Evolutionary conservation across 1,140 invertebrate genomes (phyloP).

Genomic region (Onthophagus taurus): DNA sequence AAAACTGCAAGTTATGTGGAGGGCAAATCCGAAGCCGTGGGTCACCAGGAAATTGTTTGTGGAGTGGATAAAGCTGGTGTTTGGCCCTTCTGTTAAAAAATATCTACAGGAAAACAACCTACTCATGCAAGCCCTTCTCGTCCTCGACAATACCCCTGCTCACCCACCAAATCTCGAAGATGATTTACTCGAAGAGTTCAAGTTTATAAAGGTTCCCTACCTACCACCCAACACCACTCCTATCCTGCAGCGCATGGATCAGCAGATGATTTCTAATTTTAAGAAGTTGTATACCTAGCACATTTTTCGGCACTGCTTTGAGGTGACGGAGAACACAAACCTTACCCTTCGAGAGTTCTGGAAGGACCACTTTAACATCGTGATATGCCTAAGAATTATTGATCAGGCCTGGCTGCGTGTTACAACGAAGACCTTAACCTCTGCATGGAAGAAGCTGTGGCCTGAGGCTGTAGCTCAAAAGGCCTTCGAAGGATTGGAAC

Average conservation of each 20-base stretch:
- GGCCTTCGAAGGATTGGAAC: constrained; percentile 21
- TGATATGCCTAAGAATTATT: constrained; percentile 29
- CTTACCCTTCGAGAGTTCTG: constrained; percentile 21
- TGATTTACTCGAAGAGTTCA: constrained; percentile 24
- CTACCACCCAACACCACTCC: constrained; percentile 19
- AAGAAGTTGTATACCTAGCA: constrained; percentile 24
- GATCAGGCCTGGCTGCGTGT: constrained; percentile 23
- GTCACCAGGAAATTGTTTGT: constrained; percentile 33
- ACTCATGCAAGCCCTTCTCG: constrained; percentile 27
- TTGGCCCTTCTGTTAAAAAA: constrained; percentile 31
- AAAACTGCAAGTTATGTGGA: constrained; percentile 34
- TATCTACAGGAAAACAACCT: constrained; percentile 31
- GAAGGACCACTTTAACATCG: constrained; percentile 22
- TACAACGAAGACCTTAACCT: constrained; percentile 22
- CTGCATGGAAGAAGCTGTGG: constrained; percentile 30
- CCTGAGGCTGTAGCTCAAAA: constrained; percentile 22
- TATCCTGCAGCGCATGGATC: constrained; percentile 36
- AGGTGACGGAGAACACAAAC: constrained; percentile 21
- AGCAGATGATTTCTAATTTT: constrained; percentile 33
- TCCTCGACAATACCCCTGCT: constrained; percentile 33
- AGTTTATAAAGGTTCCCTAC: constrained; percentile 23
- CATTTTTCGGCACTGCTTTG: constrained; percentile 50
- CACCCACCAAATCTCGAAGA: constrained; percentile 27
- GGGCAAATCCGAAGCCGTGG: constrained; percentile 35
- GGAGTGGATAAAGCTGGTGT: constrained; percentile 26